phyloP scores from a whole-genome alignment of 2,797 vertebrate species.

The Cirrhinus molitorella region DNA sequence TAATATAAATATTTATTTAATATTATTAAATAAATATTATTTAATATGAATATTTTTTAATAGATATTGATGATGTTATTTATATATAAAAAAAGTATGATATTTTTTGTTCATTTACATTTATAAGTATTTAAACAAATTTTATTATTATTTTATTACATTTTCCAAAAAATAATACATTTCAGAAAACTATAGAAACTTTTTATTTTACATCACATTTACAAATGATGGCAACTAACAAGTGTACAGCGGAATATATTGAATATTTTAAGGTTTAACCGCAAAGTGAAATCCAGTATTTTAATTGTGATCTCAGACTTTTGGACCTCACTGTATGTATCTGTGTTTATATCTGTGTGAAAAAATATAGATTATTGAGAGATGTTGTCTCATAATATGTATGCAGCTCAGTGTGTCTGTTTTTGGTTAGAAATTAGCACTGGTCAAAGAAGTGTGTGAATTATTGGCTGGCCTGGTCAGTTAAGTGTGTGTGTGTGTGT shows the following conservation, averaged over 20 bases:
- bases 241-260: neutral
- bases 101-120: neutral
- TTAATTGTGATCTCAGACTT: neutral
- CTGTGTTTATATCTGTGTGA: neutral
- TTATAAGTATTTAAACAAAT: neutral
- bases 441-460: constrained; percentile 45
- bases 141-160: neutral
- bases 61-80: too few relatives aligned
- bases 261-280: constrained; percentile 17
- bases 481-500: constrained; percentile 28
- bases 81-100: too few relatives aligned
- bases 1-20: neutral
- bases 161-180: neutral
- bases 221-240: neutral
- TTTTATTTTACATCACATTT: neutral
- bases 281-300: constrained; percentile 13
- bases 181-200: neutral
- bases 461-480: constrained; percentile 42
- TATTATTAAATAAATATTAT: too few relatives aligned
- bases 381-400: neutral
- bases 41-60: too few relatives aligned
- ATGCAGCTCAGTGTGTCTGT: constrained; percentile 21
- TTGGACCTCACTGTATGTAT: neutral
- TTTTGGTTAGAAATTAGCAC: constrained; percentile 47
- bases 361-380: neutral